A percentile compares a stretch with the other conserved stretches of the same genome.
phyloP scores from a whole-genome alignment of 1,140 invertebrate genomes.

The Eulimnadia texana region DNA sequence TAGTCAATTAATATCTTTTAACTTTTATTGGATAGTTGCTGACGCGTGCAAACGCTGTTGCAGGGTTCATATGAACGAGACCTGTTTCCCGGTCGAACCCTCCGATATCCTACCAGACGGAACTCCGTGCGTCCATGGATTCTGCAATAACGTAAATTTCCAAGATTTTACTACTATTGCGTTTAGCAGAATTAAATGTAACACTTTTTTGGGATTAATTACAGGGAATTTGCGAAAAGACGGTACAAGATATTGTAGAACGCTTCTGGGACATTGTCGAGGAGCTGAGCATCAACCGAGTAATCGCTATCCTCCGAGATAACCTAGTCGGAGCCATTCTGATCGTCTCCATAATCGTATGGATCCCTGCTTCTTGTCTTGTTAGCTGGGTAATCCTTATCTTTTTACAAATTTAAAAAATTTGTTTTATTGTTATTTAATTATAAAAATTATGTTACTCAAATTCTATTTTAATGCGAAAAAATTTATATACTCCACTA shows the following conservation, averaged over 20 bases:
- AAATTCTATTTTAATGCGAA: too few relatives aligned
- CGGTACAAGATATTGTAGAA: slow-evolving; percentile 85
- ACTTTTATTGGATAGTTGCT: slow-evolving; percentile 45
- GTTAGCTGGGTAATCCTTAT: slow-evolving; percentile 28
- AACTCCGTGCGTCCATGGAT: slow-evolving; percentile 88
- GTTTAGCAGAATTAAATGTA: not conserved
- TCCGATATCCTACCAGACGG: slow-evolving; percentile 78
- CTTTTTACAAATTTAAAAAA: not conserved
- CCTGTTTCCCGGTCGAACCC: slow-evolving; percentile 75
- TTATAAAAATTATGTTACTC: not conserved
- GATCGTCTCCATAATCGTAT: slow-evolving; percentile 71
- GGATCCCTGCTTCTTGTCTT: slow-evolving; percentile 54
- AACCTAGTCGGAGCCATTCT: slow-evolving; percentile 84
- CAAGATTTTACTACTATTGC: not conserved
- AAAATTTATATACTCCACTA: too few relatives aligned
- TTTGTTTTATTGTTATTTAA: slow-evolving; percentile 6
- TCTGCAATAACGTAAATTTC: slow-evolving; percentile 67
- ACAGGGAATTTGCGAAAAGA: slow-evolving; percentile 84
- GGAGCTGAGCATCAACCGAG: slow-evolving; percentile 87
- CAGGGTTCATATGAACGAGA: slow-evolving; percentile 73
- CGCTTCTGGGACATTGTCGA: slow-evolving; percentile 93
- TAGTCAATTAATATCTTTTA: too few relatives aligned
- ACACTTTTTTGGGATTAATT: slow-evolving; percentile 12
- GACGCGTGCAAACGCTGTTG: slow-evolving; percentile 83
- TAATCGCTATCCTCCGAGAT: slow-evolving; percentile 67